phyloP scores from a whole-genome alignment of 1,140 invertebrate genomes.

The Zaprionus kolodkinae region DNA sequence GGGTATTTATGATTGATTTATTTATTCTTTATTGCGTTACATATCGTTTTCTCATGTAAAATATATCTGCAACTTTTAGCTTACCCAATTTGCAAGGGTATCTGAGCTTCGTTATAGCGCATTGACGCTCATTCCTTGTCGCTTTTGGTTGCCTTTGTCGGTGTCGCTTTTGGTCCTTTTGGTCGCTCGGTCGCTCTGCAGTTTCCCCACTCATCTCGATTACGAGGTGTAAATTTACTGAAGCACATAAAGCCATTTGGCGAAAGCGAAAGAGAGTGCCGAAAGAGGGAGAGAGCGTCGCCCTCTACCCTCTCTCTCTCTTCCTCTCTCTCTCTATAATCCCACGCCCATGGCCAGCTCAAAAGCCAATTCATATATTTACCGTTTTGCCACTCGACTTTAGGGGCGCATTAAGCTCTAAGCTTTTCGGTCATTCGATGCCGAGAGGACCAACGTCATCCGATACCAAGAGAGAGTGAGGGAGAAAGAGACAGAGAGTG shows the following conservation, averaged over 20 bases:
- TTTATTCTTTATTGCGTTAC: too few relatives aligned
- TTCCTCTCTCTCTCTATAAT: background rate
- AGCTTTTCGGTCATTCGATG: constrained; percentile 68
- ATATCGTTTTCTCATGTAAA: too few relatives aligned
- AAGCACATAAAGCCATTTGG: constrained; percentile 81
- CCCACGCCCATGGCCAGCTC: constrained; percentile 45
- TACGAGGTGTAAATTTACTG: constrained; percentile 82
- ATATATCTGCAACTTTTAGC: too few relatives aligned
- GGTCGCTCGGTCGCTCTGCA: constrained; percentile 27
- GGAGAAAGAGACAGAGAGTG: background rate
- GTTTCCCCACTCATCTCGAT: constrained; percentile 78
- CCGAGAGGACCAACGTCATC: constrained; percentile 14
- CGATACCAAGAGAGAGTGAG: background rate
- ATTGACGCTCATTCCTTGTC: background rate
- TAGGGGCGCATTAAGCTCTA: constrained; percentile 70
- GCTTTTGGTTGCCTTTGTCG: constrained; percentile 10
- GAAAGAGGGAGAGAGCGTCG: background rate
- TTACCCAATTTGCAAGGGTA: background rate
- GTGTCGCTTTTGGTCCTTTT: constrained; percentile 21
- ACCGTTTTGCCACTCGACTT: constrained; percentile 66
- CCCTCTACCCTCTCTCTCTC: background rate
- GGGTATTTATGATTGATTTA: too few relatives aligned
- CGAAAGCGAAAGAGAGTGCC: constrained; percentile 11
- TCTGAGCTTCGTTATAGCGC: background rate
- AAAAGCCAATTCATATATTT: constrained; percentile 81